These are phyloP conservation scores for Epinephelus coioides DNA, from an alignment of 2,797 vertebrate species.

Conservation along the genomic window DNA sequence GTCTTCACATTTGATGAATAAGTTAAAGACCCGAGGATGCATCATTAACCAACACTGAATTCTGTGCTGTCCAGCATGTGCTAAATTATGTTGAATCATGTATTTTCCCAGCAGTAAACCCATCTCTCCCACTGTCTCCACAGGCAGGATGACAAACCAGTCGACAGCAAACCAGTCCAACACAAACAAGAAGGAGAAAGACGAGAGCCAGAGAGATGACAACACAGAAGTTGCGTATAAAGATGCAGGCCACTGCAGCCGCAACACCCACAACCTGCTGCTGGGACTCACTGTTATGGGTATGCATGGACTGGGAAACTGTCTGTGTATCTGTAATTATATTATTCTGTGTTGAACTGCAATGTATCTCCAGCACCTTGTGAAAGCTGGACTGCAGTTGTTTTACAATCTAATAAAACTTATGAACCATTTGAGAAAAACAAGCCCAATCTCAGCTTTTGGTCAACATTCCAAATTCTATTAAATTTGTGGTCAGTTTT, in stretches of 20 bases:
- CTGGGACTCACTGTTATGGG: conserved; percentile 85
- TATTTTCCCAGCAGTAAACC: not conserved
- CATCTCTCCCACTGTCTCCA: conserved; percentile 23
- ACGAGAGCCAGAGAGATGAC: conserved; percentile 71
- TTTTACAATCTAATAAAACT: not conserved
- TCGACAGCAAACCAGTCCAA: conserved; percentile 78
- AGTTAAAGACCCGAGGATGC: not conserved
- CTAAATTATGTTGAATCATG: not conserved
- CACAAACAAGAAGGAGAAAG: conserved; percentile 72
- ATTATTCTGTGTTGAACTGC: not conserved
- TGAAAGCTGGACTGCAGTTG: not conserved
- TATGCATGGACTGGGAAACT: conserved; percentile 36
- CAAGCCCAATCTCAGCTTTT: not conserved
- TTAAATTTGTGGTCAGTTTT: conserved; percentile 26
- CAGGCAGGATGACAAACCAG: conserved; percentile 87
- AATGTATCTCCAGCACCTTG: not conserved
- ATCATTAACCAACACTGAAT: not conserved
- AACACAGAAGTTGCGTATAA: conserved; percentile 72
- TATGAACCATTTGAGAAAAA: conserved; percentile 1
- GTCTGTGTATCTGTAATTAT: not conserved
- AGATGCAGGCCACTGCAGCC: conserved; percentile 81
- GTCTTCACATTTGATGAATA: conserved; percentile 26
- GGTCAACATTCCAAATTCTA: not conserved
- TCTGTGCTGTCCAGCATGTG: not conserved
- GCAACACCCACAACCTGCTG: conserved; percentile 83